Base-by-base conservation (phyloP, 1,140 invertebrate genomes). In the Diorhabda elongata region DNA sequence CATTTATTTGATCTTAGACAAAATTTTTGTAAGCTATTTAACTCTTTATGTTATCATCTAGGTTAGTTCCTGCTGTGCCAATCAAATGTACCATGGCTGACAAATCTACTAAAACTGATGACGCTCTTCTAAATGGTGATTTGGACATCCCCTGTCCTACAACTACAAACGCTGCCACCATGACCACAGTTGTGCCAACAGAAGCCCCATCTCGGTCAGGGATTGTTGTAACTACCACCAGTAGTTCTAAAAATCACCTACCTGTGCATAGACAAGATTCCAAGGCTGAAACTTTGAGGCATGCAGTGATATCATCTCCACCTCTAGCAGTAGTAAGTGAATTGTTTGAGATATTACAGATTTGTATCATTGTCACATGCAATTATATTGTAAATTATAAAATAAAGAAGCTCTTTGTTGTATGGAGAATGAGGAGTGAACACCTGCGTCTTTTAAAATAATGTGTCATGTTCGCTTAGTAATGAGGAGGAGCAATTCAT, bases 91-190 rank as follows among this genome's bases (percentile, higher is more conserved):
- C 79, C 68, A 84, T 82, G 76, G 83, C 84, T 58, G 84, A 84
- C 71, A 85, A 85, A 79, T 83, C 82, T 44, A 85, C 84, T 11
- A 82, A 84, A 78, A 85, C 84, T 69, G 84, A 85, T 67, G 82
- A 83, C 66, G 78, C 71, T 63, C 65, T 82, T 57, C 64, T 82
- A 45, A 78, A 78, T 61, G 79, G 79, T 43, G 79, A 75, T 61
- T 59, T 76, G 69, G 74, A 69, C 42, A 59, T 73, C 63, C 68
- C 73, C 52, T 79, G 76, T 71, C 81, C 80, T n/a, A 81, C 81
- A 26, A 83, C 81, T 45, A 82, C 80, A 5, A 83, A 82, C 69
- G 81, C 80, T 44, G 80, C 81, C 26, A 82, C 81, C 41, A 83
- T 83, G 79, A 83, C 82, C 43, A 83, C 82, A 26, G 62, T 73